These are phyloP conservation scores for Semnopithecus entellus DNA, from an alignment of 2,113 vertebrate species.

Conservation along the genomic window DNA sequence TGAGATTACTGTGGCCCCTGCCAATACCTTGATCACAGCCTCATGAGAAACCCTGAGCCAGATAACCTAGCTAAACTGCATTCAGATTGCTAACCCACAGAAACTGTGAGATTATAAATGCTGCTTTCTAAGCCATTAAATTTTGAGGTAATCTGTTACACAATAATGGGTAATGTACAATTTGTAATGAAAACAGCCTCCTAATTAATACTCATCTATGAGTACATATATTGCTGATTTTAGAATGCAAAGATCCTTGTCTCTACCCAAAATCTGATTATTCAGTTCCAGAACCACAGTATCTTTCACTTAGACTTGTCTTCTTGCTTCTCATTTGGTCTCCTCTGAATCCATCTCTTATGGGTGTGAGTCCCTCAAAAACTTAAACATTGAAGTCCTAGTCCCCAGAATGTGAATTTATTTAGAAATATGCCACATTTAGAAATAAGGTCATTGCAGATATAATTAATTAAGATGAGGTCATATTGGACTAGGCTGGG, in stretches of 20 bases:
- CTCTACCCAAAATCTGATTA: not conserved
- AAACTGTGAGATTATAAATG: not conserved
- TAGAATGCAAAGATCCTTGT: not conserved
- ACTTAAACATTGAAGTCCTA: not conserved
- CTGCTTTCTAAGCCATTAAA: not conserved
- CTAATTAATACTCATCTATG: not conserved
- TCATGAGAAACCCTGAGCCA: not conserved
- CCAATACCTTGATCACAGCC: not conserved
- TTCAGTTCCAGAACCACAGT: not conserved
- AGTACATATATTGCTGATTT: slow-evolving; percentile 2
- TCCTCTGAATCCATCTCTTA: not conserved
- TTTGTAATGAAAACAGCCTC: slow-evolving; percentile 5
- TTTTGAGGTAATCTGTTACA: not conserved
- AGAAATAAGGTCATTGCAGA: not conserved
- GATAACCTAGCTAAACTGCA: not conserved
- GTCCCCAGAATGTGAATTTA: not conserved
- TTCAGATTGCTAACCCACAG: not conserved
- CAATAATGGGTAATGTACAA: not conserved
- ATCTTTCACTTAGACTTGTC: not conserved
- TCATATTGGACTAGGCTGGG: not conserved
- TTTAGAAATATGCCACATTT: not conserved
- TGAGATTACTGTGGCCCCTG: not conserved
- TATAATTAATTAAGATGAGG: not conserved
- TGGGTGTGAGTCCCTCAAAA: not conserved
- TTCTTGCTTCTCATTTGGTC: not conserved